Conservation (phyloP, 2,113 vertebrate species). For the Ciconia boyciana region DNA sequence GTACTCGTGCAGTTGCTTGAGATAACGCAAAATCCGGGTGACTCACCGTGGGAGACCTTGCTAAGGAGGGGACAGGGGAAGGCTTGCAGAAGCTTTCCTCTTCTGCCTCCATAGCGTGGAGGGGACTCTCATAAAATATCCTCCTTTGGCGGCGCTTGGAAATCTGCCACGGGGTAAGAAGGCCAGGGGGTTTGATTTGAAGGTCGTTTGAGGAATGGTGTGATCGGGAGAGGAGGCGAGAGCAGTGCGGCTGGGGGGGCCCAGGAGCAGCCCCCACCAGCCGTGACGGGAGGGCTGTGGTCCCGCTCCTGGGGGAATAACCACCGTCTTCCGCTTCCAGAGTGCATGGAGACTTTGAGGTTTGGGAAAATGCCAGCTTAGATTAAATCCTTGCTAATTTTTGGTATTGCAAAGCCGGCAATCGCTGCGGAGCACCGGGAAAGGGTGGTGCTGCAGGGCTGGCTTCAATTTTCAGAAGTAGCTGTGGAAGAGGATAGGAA, state of each 20-base stretch:
- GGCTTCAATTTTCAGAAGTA: not conserved
- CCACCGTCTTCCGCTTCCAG: not conserved
- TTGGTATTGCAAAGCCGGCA: not conserved
- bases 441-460: not conserved
- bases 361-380: not conserved
- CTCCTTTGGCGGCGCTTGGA: not conserved
- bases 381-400: not conserved
- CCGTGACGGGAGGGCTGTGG: not conserved
- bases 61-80: rapidly evolving
- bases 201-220: not conserved
- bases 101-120: rapidly evolving
- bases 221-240: not conserved
- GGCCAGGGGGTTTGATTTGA: rapidly evolving
- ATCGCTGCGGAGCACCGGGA: rapidly evolving
- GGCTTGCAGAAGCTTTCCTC: not conserved
- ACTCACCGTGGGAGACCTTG: rapidly evolving
- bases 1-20: not conserved
- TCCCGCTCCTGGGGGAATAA: not conserved
- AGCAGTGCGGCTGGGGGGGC: rapidly evolving
- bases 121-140: not conserved
- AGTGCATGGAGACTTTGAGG: not conserved
- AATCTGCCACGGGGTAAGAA: not conserved
- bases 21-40: rapidly evolving
- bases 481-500: not conserved
- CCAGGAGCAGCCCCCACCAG: rapidly evolving